phyloP scores from a whole-genome alignment of 2,797 vertebrate genomes.

The Syngnathus rostellatus region DNA sequence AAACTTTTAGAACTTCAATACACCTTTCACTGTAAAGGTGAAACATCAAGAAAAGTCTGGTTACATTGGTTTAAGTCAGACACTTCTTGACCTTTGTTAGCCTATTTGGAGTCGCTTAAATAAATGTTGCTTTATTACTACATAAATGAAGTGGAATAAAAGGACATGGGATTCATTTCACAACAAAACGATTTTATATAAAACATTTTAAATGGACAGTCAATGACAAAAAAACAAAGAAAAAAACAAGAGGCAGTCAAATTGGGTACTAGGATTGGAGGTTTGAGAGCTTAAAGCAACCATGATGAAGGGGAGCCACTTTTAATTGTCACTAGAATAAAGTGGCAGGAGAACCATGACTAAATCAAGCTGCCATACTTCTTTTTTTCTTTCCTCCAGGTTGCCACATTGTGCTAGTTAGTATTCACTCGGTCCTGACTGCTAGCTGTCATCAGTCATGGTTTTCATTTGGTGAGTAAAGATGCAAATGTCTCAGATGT shows the following conservation, averaged over 20 bases:
- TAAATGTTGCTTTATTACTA: too few species aligned
- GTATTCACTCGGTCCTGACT: constrained; percentile 38
- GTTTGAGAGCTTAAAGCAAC: constrained; percentile 62
- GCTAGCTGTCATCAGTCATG: constrained; percentile 36
- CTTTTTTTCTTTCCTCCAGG: constrained; percentile 35
- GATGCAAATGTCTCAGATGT: constrained; percentile 44
- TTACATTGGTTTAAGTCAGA: too few species aligned
- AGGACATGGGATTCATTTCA: constrained; percentile 34
- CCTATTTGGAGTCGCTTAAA: too few species aligned
- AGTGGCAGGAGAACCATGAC: constrained; percentile 50
- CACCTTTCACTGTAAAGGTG: too few species aligned
- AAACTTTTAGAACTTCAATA: too few species aligned
- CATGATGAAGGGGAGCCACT: constrained; percentile 57
- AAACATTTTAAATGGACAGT: constrained; percentile 78
- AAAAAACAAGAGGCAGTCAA: constrained; percentile 68
- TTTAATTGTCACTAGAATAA: constrained; percentile 49
- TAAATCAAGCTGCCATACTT: constrained; percentile 41
- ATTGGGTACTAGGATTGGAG: constrained; percentile 48
- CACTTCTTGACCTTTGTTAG: too few species aligned
- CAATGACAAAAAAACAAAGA: constrained; percentile 66
- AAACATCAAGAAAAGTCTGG: too few species aligned
- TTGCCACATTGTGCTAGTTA: constrained; percentile 28
- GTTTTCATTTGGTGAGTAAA: constrained; percentile 47
- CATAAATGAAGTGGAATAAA: neutral
- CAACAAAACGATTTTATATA: constrained; percentile 71